Evolutionary conservation across 2,113 vertebrate species (phyloP).

Genomic region (Brienomyrus brachyistius): DNA sequence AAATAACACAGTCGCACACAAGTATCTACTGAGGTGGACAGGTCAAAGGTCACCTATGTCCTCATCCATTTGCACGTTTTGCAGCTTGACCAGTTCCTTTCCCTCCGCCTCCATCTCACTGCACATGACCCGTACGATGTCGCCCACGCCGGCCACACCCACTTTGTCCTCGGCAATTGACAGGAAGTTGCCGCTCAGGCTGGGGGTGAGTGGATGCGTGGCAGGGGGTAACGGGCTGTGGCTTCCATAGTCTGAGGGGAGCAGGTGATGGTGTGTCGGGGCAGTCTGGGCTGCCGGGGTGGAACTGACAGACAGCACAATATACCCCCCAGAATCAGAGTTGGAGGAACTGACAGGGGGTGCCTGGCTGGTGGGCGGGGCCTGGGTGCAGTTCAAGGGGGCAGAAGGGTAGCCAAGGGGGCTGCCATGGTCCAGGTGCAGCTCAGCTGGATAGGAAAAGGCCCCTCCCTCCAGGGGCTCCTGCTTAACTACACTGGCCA

Average conservation of each 20-base stretch:
- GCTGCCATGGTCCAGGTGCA: constrained; percentile 75
- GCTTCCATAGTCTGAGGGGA: constrained; percentile 56
- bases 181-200: constrained; percentile 78
- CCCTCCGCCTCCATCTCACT: constrained; percentile 88
- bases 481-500: constrained; percentile 85
- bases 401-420: constrained; percentile 69
- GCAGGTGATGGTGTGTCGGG: constrained; percentile 45
- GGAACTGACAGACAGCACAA: constrained; percentile 55
- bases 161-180: constrained; percentile 70
- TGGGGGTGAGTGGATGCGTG: constrained; percentile 70
- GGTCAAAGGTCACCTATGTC: constrained; percentile 87
- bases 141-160: constrained; percentile 67
- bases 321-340: constrained; percentile 66
- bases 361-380: constrained; percentile 54
- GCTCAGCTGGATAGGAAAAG: constrained; percentile 79
- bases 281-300: constrained; percentile 50
- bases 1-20: constrained; percentile 36
- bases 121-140: constrained; percentile 79
- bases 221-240: constrained; percentile 67
- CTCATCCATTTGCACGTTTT: constrained; percentile 94
- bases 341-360: constrained; percentile 68
- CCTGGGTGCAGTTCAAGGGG: constrained; percentile 58
- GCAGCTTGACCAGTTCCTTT: constrained; percentile 96
- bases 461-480: constrained; percentile 74
- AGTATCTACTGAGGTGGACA: constrained; percentile 34